Evolutionary conservation across 2,888 invertebrate species (phyloP).

Genomic region (Amiota minor): DNA sequence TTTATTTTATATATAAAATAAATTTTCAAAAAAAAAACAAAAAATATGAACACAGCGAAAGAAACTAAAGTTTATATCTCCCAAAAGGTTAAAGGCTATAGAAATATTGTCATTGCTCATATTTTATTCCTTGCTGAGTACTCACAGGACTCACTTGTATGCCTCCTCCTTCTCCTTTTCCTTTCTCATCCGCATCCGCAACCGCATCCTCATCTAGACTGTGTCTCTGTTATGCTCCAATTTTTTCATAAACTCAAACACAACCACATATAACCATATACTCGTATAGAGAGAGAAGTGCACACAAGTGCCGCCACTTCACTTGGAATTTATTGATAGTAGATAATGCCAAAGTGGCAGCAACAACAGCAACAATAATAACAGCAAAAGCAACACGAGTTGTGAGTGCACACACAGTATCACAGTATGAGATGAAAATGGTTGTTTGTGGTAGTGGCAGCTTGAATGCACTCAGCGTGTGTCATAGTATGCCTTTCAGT

Average conservation of each 20-base stretch:
- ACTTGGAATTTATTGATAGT: constrained; percentile 69
- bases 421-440: background rate
- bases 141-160: too few species aligned
- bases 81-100: constrained; percentile 60
- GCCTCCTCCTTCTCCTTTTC: too few species aligned
- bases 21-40: too few species aligned
- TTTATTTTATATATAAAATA: too few species aligned
- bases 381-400: constrained; percentile 38
- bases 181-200: too few species aligned
- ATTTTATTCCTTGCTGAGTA: too few species aligned
- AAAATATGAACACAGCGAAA: too few species aligned
- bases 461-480: constrained; percentile 4
- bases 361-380: constrained; percentile 56
- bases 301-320: constrained; percentile 61
- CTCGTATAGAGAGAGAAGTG: too few species aligned
- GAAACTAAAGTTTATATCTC: background rate
- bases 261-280: too few species aligned
- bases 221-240: constrained; percentile 57
- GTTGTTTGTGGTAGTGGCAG: background rate
- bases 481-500: background rate
- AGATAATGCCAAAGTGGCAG: constrained; percentile 65
- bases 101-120: background rate
- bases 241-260: constrained; percentile 44
- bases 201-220: too few species aligned
- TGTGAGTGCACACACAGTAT: background rate